Evolutionary conservation across 2,797 vertebrate species (phyloP), one percentile per base, ranked within the genome.

Genomic region (Leuciscus waleckii): DNA sequence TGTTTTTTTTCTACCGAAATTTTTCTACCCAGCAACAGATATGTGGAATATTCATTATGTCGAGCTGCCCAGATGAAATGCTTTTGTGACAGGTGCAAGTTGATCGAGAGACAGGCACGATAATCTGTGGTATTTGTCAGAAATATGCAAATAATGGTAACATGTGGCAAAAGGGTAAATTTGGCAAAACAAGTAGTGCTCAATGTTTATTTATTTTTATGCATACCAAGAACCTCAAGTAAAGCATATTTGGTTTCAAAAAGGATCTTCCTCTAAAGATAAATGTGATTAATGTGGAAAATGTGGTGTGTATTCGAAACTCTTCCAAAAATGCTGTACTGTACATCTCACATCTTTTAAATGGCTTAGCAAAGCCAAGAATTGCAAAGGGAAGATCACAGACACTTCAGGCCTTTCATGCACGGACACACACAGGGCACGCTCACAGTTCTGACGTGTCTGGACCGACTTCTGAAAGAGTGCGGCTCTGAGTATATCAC

Each of bases 321-420:
- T 61, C 41, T 35, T 83, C 63, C 51, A 70, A 39, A 84, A 84
- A 46, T 68, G 73, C 63, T 67, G 76, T 26, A 61, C 68, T 65
- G 54, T 65, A 82, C 56, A 65, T 32, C 54, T 85, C 69, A 10
- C 43, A 65, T 43, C 41, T 51, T 73, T 80, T 85, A 80, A 85
- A 85, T 41, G 56, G 32, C 54, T 35, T 9, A 74, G 46, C 23
- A 19, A 37, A 46, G 69, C 69, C 69, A 87, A 69, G 70, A 69
- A 84, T 51, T 41, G 70, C 56, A 85, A 79, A 58, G 29, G 69
- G 84, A 85, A 85, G 78, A 88, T 85, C 80, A 86, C 67, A 74
- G 80, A 85, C 67, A 81, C 56, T 81, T 81, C n/a, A 63, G 67
- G 65, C 82, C 78, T 87, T 87, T 82, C 87, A 75, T 88, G 68